These are phyloP conservation scores for Salvelinus sp. DNA, from an alignment of 2,113 vertebrate genomes.

Conservation along the genomic window DNA sequence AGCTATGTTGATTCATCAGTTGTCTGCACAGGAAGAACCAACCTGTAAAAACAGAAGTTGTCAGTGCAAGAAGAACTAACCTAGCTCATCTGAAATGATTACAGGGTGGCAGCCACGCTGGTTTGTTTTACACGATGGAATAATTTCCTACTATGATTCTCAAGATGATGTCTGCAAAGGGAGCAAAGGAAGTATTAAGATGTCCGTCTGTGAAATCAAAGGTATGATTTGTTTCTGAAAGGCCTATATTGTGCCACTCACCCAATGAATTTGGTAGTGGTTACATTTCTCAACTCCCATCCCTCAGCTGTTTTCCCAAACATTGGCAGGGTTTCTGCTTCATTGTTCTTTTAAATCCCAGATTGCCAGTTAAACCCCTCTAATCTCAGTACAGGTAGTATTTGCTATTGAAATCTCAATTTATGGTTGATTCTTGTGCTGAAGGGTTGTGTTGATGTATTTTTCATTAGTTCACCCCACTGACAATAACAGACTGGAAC, in stretches of 20 bases:
- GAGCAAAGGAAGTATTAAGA: constrained; percentile 97
- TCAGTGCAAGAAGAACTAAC: too few species aligned
- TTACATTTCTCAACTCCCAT: too few species aligned
- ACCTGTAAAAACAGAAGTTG: neutral
- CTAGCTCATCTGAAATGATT: neutral
- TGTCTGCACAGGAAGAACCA: neutral
- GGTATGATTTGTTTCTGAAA: constrained; percentile 68
- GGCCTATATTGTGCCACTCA: too few species aligned
- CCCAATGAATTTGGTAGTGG: too few species aligned
- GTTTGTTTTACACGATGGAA: constrained; percentile 94
- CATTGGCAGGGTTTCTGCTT: too few species aligned
- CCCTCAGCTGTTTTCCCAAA: too few species aligned
- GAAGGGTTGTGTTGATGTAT: neutral
- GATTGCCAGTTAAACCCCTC: too few species aligned
- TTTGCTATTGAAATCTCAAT: neutral
- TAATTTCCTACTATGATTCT: constrained; percentile 95
- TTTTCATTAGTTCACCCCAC: constrained; percentile 70
- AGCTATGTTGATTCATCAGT: neutral
- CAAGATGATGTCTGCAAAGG: constrained; percentile 98
- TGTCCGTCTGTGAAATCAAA: constrained; percentile 99
- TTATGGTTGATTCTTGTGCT: neutral
- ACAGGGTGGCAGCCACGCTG: constrained; percentile 98
- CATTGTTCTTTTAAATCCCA: too few species aligned
- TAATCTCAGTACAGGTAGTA: too few species aligned
- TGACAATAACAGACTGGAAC: constrained; percentile 75